Evolutionary conservation across 1,140 invertebrate genomes (phyloP).

Genomic region (Sarcophaga bullata): DNA sequence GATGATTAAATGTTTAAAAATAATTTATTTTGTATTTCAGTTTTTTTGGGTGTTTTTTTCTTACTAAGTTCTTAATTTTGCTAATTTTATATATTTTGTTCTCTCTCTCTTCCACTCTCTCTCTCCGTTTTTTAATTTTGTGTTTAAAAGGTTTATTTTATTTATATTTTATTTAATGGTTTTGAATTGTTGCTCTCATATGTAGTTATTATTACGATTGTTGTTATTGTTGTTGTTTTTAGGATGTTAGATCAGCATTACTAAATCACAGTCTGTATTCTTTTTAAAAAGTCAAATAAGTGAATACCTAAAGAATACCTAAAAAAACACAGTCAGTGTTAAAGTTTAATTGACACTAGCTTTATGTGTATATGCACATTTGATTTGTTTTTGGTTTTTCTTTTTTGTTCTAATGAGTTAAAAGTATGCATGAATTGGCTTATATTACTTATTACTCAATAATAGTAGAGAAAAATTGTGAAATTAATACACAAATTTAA

Average conservation of each 20-base stretch:
- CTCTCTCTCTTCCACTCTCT: not conserved
- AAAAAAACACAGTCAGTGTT: not conserved
- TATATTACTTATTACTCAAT: not conserved
- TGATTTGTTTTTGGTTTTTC: not conserved
- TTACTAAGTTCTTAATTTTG: not conserved
- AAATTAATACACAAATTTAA: not conserved
- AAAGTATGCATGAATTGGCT: not conserved
- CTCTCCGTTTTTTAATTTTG: conserved; percentile 29
- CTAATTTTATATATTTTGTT: not conserved
- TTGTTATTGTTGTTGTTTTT: conserved; percentile 22
- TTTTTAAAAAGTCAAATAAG: conserved; percentile 4
- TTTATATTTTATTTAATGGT: not conserved
- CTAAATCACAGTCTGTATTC: not conserved
- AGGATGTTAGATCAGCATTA: conserved; percentile 29
- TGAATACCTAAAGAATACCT: not conserved
- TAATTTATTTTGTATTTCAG: conserved; percentile 33
- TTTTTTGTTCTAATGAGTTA: conserved; percentile 4
- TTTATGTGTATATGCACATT: too few species aligned
- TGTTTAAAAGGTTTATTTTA: not conserved
- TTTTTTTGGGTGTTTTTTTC: not conserved
- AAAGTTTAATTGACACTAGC: not conserved
- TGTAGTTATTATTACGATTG: too few species aligned
- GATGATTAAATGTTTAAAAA: conserved; percentile 41
- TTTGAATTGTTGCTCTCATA: too few species aligned
- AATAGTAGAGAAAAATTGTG: not conserved